Conservation (phyloP, 2,888 invertebrate species). For the Melolontha melolontha region DNA sequence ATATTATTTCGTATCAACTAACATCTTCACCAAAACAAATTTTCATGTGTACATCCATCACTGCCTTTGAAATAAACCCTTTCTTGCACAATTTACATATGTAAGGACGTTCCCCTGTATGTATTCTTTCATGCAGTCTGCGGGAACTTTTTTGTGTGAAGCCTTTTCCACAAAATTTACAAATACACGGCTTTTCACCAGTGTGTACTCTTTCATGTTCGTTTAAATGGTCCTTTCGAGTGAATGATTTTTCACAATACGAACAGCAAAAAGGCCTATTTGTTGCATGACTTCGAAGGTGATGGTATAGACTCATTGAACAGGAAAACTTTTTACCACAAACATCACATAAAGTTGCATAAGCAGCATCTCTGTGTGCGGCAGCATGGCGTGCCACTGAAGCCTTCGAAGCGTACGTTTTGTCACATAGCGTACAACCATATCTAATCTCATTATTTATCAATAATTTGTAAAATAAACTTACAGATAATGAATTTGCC, state of each 20-base stretch:
- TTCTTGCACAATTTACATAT: conserved; percentile 71
- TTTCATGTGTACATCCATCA: conserved; percentile 73
- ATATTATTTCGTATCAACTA: too few species aligned
- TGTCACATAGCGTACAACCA: too few species aligned
- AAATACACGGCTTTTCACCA: conserved; percentile 63
- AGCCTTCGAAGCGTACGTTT: too few species aligned
- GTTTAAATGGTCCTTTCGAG: conserved; percentile 61
- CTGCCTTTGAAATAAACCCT: conserved; percentile 73
- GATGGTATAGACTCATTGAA: conserved; percentile 67
- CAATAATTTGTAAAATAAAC: too few species aligned
- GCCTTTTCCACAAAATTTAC: conserved; percentile 72
- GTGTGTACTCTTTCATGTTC: conserved; percentile 63
- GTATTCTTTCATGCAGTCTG: conserved; percentile 74
- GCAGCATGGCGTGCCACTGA: too few species aligned
- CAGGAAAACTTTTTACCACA: conserved; percentile 71
- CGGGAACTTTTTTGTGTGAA: conserved; percentile 74
- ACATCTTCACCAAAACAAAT: conserved; percentile 58
- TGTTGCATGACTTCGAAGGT: conserved; percentile 60
- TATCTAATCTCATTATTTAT: too few species aligned
- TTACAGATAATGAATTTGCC: too few species aligned
- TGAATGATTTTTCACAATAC: conserved; percentile 62
- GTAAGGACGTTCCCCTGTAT: conserved; percentile 74
- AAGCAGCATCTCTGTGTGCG: too few species aligned
- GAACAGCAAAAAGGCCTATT: conserved; percentile 61
- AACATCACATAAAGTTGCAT: conserved; percentile 68